Percentiles rank a stretch among this genome's conserved stretches.
Evolutionary conservation across 2,888 invertebrate species (phyloP).

Genomic region (Agelastica alni): DNA sequence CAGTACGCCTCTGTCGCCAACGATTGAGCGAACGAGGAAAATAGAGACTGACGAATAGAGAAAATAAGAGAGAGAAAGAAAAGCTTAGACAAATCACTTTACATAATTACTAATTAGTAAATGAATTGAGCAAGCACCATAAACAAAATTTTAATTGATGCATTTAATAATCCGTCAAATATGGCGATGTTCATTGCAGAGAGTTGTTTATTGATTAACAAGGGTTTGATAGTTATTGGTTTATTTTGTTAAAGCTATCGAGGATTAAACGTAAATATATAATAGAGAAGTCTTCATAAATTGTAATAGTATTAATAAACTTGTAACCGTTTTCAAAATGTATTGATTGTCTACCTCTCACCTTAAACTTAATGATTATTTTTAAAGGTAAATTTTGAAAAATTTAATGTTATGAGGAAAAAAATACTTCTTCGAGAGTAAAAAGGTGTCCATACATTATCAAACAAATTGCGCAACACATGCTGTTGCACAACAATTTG

Average conservation of each 20-base stretch:
- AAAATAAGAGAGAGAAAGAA: slow-evolving; percentile 8
- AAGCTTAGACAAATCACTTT: slow-evolving; percentile 27
- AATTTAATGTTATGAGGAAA: too few species aligned
- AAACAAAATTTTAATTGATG: slow-evolving; percentile 31
- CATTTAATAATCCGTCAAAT: slow-evolving; percentile 23
- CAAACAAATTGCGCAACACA: too few species aligned
- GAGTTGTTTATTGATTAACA: slow-evolving; percentile 12
- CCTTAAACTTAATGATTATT: too few species aligned
- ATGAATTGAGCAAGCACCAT: slow-evolving; percentile 24
- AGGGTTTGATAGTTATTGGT: background rate
- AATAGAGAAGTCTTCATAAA: too few species aligned
- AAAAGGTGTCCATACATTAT: too few species aligned
- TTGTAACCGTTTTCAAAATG: too few species aligned
- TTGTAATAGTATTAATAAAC: too few species aligned
- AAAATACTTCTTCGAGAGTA: too few species aligned
- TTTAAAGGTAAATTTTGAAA: too few species aligned
- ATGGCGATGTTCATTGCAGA: slow-evolving; percentile 12
- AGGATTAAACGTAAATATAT: too few species aligned
- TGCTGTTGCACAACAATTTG: too few species aligned
- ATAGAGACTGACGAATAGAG: background rate
- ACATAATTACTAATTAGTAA: slow-evolving; percentile 27
- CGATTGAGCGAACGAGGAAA: background rate
- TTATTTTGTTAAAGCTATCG: slow-evolving; percentile 5
- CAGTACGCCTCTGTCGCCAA: background rate
- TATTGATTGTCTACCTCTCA: too few species aligned